Evolutionary conservation across 2,797 vertebrate species (phyloP), one percentile per base, ranked within the genome.

Genomic region (Peromyscus attwateri): DNA sequence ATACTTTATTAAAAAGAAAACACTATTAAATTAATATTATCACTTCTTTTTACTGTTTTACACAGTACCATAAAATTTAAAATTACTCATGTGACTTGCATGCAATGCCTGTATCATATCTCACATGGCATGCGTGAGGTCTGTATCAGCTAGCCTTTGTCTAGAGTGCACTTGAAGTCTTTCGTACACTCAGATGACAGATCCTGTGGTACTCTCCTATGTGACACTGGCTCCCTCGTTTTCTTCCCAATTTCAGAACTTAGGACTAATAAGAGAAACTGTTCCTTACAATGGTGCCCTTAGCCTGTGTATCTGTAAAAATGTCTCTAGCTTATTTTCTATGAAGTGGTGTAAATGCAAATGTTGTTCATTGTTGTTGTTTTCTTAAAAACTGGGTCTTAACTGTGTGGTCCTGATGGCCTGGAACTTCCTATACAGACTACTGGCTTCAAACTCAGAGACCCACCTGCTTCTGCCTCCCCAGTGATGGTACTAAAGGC

Each of bases 41-140:
- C 17, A 3, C 87, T 87, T 64, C 34, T 83, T 94, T 85, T 95
- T 80, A 52, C 6, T 66, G 1, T 96, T 95, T 93, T 21, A 68
- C 13, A 29, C 82, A 29, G 62, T 57, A 0, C 21, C 2, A 13
- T 93, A 80, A 71, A 77, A n/a, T 52, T 80, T 93, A 55, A 80
- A 91, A 10, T 87, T 64, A 16, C 13, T 19, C 2, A 25, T 6
- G 64, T 55, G 57, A 27, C 25, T 76, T 4, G 0, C 23, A 0
- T 62, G 64, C 0, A 9, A 31, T 71, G 60, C 7, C 57, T 60
- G 23, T 25, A 62, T 60, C 13, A 7, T 60, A 60, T 60, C 21
- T 62, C 60, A 62, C 6, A 1, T 62, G 60, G 60, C 60, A 62
- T 62, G 60, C 60, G 6, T 62, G 60, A 23, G 6, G 60, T 62